These are phyloP conservation scores for Clarias macrocephalus DNA, from an alignment of 2,113 vertebrate genomes.

Conservation along the genomic window DNA sequence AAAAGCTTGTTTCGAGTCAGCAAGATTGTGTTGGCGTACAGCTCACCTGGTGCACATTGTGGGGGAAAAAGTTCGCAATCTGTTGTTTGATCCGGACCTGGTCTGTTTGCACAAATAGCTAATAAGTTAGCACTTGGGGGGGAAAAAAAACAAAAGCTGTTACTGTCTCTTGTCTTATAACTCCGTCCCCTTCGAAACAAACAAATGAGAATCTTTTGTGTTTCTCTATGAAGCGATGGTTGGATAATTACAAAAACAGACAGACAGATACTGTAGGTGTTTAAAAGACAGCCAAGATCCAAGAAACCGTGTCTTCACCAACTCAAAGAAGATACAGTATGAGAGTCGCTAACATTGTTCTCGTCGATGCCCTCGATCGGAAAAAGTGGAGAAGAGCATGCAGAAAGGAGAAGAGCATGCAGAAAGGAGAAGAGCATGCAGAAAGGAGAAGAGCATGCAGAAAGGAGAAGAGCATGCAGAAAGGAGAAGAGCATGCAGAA, in stretches of 20 bases:
- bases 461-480: too few relatives aligned
- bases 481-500: too few relatives aligned
- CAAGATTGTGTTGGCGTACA: background rate
- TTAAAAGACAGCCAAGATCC: too few relatives aligned
- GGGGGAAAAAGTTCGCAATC: background rate
- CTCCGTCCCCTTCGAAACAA: background rate
- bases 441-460: too few relatives aligned
- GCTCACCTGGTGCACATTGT: background rate
- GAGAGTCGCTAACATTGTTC: too few relatives aligned
- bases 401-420: too few relatives aligned
- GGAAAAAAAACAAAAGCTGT: background rate
- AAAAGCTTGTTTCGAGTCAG: background rate
- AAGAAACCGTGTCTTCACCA: too few relatives aligned
- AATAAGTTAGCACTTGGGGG: background rate
- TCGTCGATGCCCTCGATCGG: too few relatives aligned
- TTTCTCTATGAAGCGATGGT: background rate
- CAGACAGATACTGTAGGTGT: background rate
- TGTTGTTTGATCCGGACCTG: background rate
- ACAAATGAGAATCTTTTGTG: too few relatives aligned
- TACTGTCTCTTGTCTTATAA: background rate
- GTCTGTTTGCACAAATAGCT: background rate
- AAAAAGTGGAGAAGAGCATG: too few relatives aligned
- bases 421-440: too few relatives aligned
- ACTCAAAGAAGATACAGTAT: too few relatives aligned
- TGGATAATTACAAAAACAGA: background rate